These are phyloP conservation scores for Pholis gunnellus DNA, from an alignment of 2,113 vertebrate species.

Conservation along the genomic window DNA sequence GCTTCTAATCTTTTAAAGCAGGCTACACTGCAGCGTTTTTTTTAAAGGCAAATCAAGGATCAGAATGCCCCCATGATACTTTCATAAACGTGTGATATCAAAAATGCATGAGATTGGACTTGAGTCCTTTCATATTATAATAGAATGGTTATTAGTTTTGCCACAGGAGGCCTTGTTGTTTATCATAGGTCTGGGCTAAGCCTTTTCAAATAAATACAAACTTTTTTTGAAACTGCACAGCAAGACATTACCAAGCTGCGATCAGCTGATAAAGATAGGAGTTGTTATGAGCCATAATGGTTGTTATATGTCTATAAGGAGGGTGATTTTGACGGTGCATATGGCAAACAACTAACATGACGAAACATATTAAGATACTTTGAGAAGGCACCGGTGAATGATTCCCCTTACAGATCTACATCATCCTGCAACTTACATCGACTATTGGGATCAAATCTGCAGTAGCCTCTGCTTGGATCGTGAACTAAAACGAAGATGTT, in stretches of 20 bases:
- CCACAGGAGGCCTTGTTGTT: constrained; percentile 23
- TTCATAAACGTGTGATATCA: background rate
- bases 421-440: background rate
- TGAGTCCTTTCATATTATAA: background rate
- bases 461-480: background rate
- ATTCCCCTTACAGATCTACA: background rate
- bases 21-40: background rate
- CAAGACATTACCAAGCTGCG: background rate
- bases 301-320: background rate
- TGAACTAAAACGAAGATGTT: background rate
- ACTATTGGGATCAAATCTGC: background rate
- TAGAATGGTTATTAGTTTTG: background rate
- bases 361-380: background rate
- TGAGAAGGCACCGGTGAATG: background rate
- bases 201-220: constrained; percentile 22
- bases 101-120: background rate
- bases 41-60: background rate
- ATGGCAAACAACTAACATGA: background rate
- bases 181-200: background rate
- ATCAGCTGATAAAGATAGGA: background rate
- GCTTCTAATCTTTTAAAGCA: background rate
- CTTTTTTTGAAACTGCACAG: constrained; percentile 34
- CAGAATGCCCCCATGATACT: background rate
- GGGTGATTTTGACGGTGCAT: background rate
- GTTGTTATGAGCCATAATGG: background rate